Evolutionary conservation across 2,888 invertebrate species (phyloP).

Genomic region (Pseudeuparius sepicola): DNA sequence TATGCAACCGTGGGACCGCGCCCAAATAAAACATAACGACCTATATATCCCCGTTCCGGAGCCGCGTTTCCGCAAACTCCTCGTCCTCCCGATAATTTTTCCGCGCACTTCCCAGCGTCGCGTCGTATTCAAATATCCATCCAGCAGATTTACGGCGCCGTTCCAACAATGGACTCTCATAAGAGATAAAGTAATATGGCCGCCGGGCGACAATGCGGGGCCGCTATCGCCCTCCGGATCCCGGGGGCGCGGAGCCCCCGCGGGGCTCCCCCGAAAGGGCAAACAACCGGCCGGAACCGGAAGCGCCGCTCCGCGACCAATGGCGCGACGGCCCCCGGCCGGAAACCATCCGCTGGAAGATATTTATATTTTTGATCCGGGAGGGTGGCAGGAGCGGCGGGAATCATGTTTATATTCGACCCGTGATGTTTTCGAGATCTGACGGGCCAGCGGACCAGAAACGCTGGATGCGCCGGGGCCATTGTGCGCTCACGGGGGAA

Average conservation of each 20-base stretch:
- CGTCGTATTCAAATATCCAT: too few relatives aligned
- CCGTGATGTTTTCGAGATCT: conserved; percentile 21
- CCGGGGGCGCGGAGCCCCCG: conserved; percentile 16
- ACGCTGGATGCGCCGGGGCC: conserved; percentile 21
- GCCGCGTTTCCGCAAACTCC: too few relatives aligned
- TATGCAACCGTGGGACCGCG: too few relatives aligned
- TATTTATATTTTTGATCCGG: conserved; percentile 37
- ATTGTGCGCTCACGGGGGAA: too few relatives aligned
- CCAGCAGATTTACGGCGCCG: conserved; percentile 30
- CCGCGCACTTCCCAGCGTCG: too few relatives aligned
- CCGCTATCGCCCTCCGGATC: conserved; percentile 7
- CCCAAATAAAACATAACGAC: too few relatives aligned
- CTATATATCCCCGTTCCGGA: too few relatives aligned
- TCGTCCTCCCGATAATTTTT: too few relatives aligned
- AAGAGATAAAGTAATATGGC: conserved; percentile 32
- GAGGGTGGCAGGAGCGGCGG: conserved; percentile 27
- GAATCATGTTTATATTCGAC: conserved; percentile 34
- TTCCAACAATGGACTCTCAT: conserved; percentile 34
- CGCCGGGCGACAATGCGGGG: conserved; percentile 33
- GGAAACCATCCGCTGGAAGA: conserved; percentile 37
- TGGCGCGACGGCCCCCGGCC: conserved; percentile 35
- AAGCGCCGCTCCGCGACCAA: conserved; percentile 34
- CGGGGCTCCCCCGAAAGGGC: conserved; percentile 26
- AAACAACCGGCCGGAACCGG: conserved; percentile 36
- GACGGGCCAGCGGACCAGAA: conserved; percentile 23